phyloP scores from a whole-genome alignment of 1,140 invertebrate genomes.

The Drosophila sechellia region DNA sequence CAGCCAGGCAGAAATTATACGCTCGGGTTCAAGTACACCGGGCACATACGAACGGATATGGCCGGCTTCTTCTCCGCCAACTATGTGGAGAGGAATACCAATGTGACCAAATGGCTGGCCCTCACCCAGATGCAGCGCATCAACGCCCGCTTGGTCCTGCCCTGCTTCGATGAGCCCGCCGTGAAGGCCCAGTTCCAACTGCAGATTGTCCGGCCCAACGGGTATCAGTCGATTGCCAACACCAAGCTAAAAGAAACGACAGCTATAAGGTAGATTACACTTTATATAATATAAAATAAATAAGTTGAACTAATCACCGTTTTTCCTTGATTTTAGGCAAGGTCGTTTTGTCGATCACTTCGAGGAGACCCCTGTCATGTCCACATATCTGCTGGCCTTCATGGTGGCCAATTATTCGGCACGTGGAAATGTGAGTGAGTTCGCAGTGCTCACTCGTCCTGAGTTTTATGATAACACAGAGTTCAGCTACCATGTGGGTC shows the following conservation, averaged over 20 bases:
- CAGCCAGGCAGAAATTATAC: slow-evolving; percentile 20
- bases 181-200: slow-evolving; percentile 92
- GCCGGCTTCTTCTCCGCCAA: slow-evolving; percentile 87
- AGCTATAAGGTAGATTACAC: slow-evolving; percentile 33
- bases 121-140: slow-evolving; percentile 94
- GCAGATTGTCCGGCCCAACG: slow-evolving; percentile 86
- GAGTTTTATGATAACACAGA: slow-evolving; percentile 87
- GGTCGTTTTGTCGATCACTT: slow-evolving; percentile 66
- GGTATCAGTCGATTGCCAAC: slow-evolving; percentile 87
- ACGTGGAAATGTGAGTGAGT: slow-evolving; percentile 57
- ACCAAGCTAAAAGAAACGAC: slow-evolving; percentile 44
- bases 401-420: slow-evolving; percentile 89
- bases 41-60: slow-evolving; percentile 84
- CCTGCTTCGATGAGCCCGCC: slow-evolving; percentile 95
- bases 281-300: too few relatives aligned
- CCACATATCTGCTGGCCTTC: slow-evolving; percentile 91
- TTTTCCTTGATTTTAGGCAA: slow-evolving; percentile 24
- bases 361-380: slow-evolving; percentile 88
- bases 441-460: slow-evolving; percentile 87
- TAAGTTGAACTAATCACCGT: too few relatives aligned
- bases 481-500: slow-evolving; percentile 86
- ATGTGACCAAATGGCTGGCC: slow-evolving; percentile 85
- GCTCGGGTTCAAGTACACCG: slow-evolving; percentile 82
- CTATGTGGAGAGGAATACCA: slow-evolving; percentile 83
- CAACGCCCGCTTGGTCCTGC: slow-evolving; percentile 93